A percentile compares a stretch with the other conserved stretches of the same genome.
Evolutionary conservation across 2,113 vertebrate species (phyloP).

Genomic region (Corydoras sp.): DNA sequence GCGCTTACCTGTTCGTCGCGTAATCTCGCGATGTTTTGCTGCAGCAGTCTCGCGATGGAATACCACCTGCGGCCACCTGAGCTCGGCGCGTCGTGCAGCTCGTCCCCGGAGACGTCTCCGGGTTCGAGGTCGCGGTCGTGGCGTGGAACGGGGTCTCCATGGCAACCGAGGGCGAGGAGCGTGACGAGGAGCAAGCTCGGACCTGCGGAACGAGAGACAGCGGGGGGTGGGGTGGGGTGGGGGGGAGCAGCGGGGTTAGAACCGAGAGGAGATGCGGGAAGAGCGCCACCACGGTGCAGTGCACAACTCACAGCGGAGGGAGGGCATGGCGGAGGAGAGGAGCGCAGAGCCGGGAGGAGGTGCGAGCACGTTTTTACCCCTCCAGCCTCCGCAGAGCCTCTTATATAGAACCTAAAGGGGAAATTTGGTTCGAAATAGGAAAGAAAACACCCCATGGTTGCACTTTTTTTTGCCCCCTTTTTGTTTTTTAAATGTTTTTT

Average conservation of each 20-base stretch:
- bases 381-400: background rate
- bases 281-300: no score
- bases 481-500: background rate
- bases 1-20: conserved; percentile 48
- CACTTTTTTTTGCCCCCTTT: no score
- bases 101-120: conserved; percentile 54
- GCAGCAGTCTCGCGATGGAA: conserved; percentile 24
- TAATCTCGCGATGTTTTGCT: background rate
- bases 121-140: background rate
- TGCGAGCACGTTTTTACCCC: no score
- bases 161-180: conserved; percentile 29
- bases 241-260: background rate
- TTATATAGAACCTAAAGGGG: conserved; percentile 32
- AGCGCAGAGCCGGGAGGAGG: no score
- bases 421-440: conserved; percentile 10
- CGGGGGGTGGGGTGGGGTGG: background rate
- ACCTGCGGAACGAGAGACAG: conserved; percentile 37
- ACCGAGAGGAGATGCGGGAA: no score
- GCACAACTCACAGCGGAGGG: conserved; percentile 32
- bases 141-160: background rate
- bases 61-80: conserved; percentile 11
- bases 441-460: background rate
- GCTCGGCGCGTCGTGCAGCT: background rate
- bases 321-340: conserved; percentile 12
- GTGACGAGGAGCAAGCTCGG: conserved; percentile 10